Conservation (phyloP, 2,113 vertebrate genomes). For the Mus musculus region DNA sequence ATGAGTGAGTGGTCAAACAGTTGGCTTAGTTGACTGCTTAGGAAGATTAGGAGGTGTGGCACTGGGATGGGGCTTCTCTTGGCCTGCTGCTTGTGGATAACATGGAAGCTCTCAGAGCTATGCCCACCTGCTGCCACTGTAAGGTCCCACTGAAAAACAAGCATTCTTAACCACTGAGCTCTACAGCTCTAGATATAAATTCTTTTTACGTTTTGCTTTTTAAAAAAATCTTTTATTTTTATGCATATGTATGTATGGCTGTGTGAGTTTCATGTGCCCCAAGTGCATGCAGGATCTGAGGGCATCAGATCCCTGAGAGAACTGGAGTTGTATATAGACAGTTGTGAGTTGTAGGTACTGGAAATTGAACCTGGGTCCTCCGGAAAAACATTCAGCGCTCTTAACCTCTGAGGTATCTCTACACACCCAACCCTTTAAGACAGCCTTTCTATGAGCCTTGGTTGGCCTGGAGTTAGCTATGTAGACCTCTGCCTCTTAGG, state of each 20-base stretch:
- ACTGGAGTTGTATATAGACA: not conserved
- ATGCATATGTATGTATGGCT: too few species aligned
- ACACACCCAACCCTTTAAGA: not conserved
- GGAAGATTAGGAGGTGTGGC: not conserved
- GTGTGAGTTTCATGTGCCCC: not conserved
- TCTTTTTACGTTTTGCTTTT: not conserved
- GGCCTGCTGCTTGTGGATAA: not conserved
- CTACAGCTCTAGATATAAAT: not conserved
- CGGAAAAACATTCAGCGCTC: not conserved
- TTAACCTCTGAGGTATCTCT: not conserved
- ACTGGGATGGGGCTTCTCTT: not conserved
- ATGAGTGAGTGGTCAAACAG: not conserved
- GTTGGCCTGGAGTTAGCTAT: not conserved
- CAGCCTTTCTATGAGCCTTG: not conserved
- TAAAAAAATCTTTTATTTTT: not conserved
- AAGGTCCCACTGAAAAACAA: not conserved
- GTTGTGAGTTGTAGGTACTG: not conserved
- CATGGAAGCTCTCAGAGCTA: not conserved
- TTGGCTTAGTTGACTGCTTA: not conserved
- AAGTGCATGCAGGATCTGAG: not conserved
- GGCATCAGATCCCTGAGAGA: not conserved
- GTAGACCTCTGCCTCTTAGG: not conserved
- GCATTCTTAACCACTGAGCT: not conserved
- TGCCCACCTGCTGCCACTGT: not conserved
- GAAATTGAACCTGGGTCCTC: not conserved